Percentiles rank a stretch among this genome's conserved stretches.
Conservation (phyloP, 2,797 vertebrate species). For the Sus cebifrons region DNA sequence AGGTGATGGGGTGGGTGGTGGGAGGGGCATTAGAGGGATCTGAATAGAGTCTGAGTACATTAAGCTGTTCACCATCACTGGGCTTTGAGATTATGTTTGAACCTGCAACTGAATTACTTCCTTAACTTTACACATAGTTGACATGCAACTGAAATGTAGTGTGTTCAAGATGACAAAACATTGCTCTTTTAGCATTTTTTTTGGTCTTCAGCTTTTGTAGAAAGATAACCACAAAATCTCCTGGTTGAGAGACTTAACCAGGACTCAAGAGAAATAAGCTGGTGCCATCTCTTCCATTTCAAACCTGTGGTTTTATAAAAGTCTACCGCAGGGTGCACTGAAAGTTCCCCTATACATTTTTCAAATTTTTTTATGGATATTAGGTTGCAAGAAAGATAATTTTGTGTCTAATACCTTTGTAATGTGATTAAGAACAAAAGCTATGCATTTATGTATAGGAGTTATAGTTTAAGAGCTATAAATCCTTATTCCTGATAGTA, state of each 20-base stretch:
- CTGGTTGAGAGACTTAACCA: constrained; percentile 19
- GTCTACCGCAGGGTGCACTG: neutral
- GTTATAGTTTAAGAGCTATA: constrained; percentile 48
- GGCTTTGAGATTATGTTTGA: constrained; percentile 34
- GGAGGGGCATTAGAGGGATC: neutral
- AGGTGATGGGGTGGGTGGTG: neutral
- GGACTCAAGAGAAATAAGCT: constrained; percentile 55
- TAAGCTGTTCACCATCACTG: neutral
- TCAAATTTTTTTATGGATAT: constrained; percentile 16
- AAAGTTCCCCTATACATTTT: constrained; percentile 13
- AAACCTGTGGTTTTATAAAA: constrained; percentile 43
- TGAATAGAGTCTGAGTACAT: neutral
- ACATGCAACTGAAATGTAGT: constrained; percentile 2
- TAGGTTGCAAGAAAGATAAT: constrained; percentile 33
- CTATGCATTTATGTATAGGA: neutral
- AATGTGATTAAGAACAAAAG: constrained; percentile 43
- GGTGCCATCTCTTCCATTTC: neutral
- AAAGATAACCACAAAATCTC: neutral
- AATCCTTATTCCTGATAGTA: constrained; percentile 25
- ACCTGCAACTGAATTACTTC: neutral
- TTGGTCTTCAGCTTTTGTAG: neutral
- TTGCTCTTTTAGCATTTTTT: constrained; percentile 62
- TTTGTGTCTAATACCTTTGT: constrained; percentile 28
- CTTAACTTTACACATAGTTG: constrained; percentile 28
- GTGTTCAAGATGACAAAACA: constrained; percentile 49